A percentile compares a stretch with the other conserved stretches of the same genome.
Evolutionary conservation across 1,140 invertebrate species (phyloP).

Genomic region (Drosophila bocki): DNA sequence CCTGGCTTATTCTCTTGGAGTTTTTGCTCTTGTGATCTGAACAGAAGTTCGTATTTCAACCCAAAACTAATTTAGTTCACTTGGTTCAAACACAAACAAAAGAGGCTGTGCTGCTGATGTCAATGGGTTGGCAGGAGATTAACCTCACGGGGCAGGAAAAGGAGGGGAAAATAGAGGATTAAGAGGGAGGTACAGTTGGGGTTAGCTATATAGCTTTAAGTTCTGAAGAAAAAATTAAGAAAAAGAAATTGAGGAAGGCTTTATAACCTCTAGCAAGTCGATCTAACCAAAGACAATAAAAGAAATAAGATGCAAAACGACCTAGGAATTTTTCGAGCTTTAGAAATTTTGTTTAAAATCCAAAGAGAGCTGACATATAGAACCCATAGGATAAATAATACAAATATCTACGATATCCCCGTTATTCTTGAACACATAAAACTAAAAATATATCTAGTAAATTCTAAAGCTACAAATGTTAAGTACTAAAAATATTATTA

Average conservation of each 20-base stretch:
- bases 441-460: too few relatives aligned
- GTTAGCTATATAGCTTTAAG: neutral
- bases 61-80: constrained; percentile 59
- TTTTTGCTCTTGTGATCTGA: neutral
- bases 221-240: too few relatives aligned
- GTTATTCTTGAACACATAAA: too few relatives aligned
- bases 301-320: neutral
- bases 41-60: constrained; percentile 44
- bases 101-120: constrained; percentile 27
- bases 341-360: too few relatives aligned
- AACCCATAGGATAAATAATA: too few relatives aligned
- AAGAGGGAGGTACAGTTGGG: constrained; percentile 2
- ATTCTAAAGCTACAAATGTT: neutral
- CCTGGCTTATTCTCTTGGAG: neutral
- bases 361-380: too few relatives aligned
- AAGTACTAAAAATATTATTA: neutral
- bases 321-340: neutral
- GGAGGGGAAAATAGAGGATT: too few relatives aligned
- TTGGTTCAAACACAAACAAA: constrained; percentile 28
- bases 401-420: too few relatives aligned
- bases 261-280: neutral
- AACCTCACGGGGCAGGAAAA: neutral
- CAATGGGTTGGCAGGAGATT: constrained; percentile 29
- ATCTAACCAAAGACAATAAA: neutral
- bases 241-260: neutral